A percentile compares a stretch with the other conserved stretches of the same genome.
These are phyloP conservation scores for Phalacrocorax aristotelis DNA, from an alignment of 2,113 vertebrate genomes.

Conservation along the genomic window DNA sequence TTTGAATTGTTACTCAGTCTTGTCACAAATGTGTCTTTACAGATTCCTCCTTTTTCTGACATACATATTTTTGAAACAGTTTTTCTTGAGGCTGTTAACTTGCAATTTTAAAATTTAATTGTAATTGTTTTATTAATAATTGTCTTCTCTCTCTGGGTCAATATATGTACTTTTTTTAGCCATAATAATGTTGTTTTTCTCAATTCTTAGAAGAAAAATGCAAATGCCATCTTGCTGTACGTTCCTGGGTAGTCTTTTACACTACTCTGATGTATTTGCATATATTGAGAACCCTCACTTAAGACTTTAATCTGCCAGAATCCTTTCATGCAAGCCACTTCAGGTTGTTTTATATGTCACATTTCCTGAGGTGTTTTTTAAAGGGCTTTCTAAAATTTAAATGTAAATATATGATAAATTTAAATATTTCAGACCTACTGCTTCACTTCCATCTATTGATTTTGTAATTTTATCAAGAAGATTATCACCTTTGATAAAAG, in stretches of 20 bases:
- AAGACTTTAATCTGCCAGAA: neutral
- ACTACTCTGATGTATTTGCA: neutral
- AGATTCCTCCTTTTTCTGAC: neutral
- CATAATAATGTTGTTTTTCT: neutral
- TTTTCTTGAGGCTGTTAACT: neutral
- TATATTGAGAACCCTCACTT: neutral
- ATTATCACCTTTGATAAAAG: neutral
- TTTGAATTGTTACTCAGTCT: neutral
- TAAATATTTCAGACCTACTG: neutral
- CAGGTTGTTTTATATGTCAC: neutral
- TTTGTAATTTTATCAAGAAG: neutral
- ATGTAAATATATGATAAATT: neutral
- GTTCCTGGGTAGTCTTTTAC: neutral
- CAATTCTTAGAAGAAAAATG: neutral
- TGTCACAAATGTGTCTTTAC: neutral
- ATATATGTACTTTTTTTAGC: neutral
- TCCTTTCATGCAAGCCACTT: neutral
- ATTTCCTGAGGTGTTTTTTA: neutral
- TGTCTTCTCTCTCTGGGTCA: neutral
- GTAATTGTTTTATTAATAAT: neutral
- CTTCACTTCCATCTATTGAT: neutral
- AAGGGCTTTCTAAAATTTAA: neutral
- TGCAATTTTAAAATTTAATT: neutral
- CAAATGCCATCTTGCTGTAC: neutral
- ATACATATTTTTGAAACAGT: neutral